These are phyloP conservation scores for Ciconia boyciana DNA, from an alignment of 2,113 vertebrate genomes.

Conservation along the genomic window DNA sequence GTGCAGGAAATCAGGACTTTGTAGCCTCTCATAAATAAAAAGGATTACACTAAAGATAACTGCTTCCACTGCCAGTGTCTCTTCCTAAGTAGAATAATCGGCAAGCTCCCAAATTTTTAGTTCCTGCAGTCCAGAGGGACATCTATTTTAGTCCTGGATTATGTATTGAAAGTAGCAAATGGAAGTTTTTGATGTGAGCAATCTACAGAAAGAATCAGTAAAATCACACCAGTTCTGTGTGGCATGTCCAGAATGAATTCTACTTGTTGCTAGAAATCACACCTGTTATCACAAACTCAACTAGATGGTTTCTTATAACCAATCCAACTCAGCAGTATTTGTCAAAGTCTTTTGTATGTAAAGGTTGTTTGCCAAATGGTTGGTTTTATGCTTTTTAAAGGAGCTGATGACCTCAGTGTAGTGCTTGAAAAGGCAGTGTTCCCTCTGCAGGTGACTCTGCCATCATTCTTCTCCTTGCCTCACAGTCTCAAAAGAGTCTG, in stretches of 20 bases:
- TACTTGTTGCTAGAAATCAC: not conserved
- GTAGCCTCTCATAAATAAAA: not conserved
- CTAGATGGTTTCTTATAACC: not conserved
- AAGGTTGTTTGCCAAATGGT: not conserved
- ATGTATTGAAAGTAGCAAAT: not conserved
- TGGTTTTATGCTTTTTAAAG: not conserved
- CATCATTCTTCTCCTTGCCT: not conserved
- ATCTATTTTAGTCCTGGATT: not conserved
- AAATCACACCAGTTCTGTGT: not conserved
- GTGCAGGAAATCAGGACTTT: not conserved
- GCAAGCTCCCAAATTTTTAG: not conserved
- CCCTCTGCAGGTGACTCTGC: not conserved
- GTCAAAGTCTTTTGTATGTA: not conserved
- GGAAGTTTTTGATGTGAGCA: not conserved
- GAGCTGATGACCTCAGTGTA: not conserved
- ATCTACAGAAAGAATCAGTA: not conserved
- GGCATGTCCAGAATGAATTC: not conserved
- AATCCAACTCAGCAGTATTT: not conserved
- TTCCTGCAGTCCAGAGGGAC: not conserved
- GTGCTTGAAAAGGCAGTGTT: not conserved
- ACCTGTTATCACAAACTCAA: not conserved
- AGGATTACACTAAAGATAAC: not conserved
- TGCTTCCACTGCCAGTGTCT: not conserved
- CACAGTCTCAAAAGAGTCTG: not conserved
- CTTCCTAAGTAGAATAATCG: not conserved